Conservation (phyloP, 2,888 invertebrate species). For the Drosophila macrospina region DNA sequence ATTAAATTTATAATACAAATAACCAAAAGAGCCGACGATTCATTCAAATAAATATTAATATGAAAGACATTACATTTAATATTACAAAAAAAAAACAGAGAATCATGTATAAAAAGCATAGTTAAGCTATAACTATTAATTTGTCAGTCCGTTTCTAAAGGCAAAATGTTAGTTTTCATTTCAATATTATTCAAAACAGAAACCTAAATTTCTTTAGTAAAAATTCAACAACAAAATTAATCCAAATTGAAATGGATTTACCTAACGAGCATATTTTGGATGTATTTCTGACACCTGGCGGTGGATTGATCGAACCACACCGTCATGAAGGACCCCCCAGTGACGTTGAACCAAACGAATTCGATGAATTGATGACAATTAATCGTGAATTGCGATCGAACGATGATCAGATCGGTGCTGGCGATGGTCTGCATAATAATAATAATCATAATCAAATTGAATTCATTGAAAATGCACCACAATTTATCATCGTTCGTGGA, state of each 20-base stretch:
- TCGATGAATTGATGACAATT: background rate
- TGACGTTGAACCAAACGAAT: background rate
- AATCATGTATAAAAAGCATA: no score
- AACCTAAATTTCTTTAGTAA: conserved; percentile 6
- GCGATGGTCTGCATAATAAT: conserved; percentile 50
- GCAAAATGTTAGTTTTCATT: conserved; percentile 3
- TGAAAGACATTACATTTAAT: background rate
- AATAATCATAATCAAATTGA: conserved; percentile 24
- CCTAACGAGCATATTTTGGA: conserved; percentile 32
- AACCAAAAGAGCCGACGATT: conserved; percentile 7
- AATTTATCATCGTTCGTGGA: conserved; percentile 15
- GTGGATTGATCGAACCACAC: background rate
- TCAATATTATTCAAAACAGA: background rate
- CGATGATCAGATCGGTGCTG: conserved; percentile 29
- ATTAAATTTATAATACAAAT: conserved; percentile 48
- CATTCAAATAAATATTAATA: background rate
- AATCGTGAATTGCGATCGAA: background rate
- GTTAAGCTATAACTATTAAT: no score
- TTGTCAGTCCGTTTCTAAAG: conserved; percentile 3
- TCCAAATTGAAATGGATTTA: conserved; percentile 31
- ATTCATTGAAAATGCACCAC: background rate
- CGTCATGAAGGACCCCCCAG: background rate
- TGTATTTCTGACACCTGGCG: conserved; percentile 7
- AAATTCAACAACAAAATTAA: background rate
- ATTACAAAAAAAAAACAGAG: no score